Percentiles rank a stretch among this genome's conserved stretches.
These are phyloP conservation scores for Numida meleagris DNA, from an alignment of 2,113 vertebrate species.

Conservation along the genomic window DNA sequence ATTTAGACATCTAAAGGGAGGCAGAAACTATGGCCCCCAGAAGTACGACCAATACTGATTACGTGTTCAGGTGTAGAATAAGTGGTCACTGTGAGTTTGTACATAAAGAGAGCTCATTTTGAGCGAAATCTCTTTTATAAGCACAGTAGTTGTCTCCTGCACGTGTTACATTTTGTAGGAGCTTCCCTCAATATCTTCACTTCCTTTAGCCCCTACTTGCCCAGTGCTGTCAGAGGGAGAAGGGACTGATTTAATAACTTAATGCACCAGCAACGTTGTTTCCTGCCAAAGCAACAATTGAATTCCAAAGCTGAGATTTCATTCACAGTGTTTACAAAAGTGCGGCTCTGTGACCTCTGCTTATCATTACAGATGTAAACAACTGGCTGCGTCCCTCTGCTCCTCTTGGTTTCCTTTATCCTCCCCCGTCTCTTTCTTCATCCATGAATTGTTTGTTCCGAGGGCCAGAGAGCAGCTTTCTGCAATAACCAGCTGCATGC, in stretches of 20 bases:
- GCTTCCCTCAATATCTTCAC: neutral
- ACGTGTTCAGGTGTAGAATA: neutral
- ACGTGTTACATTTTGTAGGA: neutral
- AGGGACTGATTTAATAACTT: conserved; percentile 24
- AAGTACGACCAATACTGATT: conserved; percentile 14
- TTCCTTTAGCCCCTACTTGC: neutral
- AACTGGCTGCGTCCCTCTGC: neutral
- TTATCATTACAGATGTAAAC: conserved; percentile 27
- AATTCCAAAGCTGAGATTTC: conserved; percentile 32
- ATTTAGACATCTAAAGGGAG: neutral
- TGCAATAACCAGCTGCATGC: neutral
- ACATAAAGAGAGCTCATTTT: neutral
- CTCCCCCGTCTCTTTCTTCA: neutral
- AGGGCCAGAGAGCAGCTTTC: neutral
- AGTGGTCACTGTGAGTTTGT: neutral
- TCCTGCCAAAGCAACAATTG: conserved; percentile 31
- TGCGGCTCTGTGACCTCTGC: conserved; percentile 10
- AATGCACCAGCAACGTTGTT: neutral
- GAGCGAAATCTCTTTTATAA: neutral
- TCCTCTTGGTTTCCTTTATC: neutral
- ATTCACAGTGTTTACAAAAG: conserved; percentile 45
- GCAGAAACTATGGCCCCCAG: neutral
- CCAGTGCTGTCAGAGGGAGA: neutral
- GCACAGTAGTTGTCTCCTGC: neutral
- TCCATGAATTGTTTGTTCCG: neutral